These are phyloP conservation scores for Uropetala carovei DNA, from an alignment of 2,888 invertebrate species.

Conservation along the genomic window DNA sequence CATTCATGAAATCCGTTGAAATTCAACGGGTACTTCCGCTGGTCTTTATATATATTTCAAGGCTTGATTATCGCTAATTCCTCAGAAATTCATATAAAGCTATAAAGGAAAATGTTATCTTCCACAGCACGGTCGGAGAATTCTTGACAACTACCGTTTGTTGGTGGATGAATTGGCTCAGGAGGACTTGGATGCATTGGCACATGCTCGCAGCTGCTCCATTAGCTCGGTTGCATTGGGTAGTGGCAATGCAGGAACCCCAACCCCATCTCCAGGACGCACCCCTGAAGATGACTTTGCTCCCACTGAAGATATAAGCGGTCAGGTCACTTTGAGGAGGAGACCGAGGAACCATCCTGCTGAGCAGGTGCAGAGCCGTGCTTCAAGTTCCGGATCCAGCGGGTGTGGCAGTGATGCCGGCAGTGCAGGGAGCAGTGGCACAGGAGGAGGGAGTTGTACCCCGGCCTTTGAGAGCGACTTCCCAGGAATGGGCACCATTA, in stretches of 20 bases:
- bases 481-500: conserved; percentile 85
- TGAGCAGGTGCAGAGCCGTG: conserved; percentile 84
- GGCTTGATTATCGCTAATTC: too few species aligned
- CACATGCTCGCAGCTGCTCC: conserved; percentile 90
- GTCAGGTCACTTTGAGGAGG: conserved; percentile 64
- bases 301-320: conserved; percentile 32
- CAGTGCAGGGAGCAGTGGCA: conserved; percentile 66
- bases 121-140: conserved; percentile 84
- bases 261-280: conserved; percentile 47
- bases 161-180: conserved; percentile 90
- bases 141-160: conserved; percentile 91
- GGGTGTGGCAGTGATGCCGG: conserved; percentile 81
- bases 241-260: conserved; percentile 67
- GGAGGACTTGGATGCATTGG: conserved; percentile 88
- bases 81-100: not conserved
- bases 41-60: too few species aligned
- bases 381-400: conserved; percentile 90
- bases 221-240: conserved; percentile 81
- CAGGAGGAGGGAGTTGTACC: conserved; percentile 45
- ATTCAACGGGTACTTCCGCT: too few species aligned
- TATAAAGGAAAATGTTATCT: conserved; percentile 29
- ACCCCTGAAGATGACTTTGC: conserved; percentile 49
- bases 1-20: too few species aligned
- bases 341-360: conserved; percentile 48
- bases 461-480: conserved; percentile 76